These are phyloP conservation scores for Peromyscus leucopus DNA, from an alignment of 2,113 vertebrate species.

Conservation along the genomic window DNA sequence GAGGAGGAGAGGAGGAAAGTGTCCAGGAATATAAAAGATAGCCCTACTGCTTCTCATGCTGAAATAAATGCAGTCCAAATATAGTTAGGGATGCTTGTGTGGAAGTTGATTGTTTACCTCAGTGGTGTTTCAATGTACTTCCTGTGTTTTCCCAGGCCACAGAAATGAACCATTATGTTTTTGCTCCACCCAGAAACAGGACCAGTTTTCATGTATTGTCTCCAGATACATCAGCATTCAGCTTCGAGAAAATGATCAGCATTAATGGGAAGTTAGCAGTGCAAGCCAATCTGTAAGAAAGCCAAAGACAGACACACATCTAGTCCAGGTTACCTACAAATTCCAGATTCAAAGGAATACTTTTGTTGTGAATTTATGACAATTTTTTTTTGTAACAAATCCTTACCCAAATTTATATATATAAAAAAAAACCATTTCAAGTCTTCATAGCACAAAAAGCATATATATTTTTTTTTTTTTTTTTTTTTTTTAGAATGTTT, in stretches of 20 bases:
- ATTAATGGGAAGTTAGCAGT: conserved; percentile 43
- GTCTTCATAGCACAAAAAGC: neutral
- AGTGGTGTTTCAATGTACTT: neutral
- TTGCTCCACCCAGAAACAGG: conserved; percentile 60
- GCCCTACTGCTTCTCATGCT: neutral
- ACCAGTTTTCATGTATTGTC: conserved; percentile 63
- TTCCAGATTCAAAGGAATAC: neutral
- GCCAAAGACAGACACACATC: neutral
- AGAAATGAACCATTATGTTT: conserved; percentile 20
- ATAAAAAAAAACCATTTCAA: neutral
- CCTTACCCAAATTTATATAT: neutral
- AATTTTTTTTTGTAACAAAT: neutral
- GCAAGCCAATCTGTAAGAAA: neutral
- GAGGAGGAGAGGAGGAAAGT: neutral
- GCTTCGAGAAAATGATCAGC: conserved; percentile 56
- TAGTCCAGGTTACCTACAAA: neutral
- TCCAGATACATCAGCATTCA: conserved; percentile 69
- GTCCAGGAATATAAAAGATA: neutral
- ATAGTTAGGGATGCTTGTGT: neutral
- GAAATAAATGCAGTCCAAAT: neutral
- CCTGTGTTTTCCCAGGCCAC: neutral
- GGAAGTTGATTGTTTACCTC: neutral
- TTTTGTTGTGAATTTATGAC: neutral
- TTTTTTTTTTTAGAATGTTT: neutral
- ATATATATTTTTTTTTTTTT: neutral